Percentiles rank a stretch among this genome's conserved stretches.
Evolutionary conservation across 2,888 invertebrate genomes (phyloP).

Genomic region (Tigriopus californicus): DNA sequence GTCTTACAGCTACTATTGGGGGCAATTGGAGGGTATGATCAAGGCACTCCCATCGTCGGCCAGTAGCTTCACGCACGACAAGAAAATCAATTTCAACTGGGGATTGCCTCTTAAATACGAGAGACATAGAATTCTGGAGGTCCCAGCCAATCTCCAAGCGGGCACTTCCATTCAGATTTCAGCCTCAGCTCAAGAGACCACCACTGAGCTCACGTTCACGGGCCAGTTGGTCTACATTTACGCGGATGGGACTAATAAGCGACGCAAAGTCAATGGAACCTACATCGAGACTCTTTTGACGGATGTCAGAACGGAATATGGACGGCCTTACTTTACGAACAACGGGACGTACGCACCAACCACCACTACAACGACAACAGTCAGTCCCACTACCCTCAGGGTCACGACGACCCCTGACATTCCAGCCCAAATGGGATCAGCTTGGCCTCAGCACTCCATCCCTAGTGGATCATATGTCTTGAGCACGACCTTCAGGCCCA

Average conservation of each 20-base stretch:
- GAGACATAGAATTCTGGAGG: slow-evolving; percentile 20
- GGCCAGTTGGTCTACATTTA: slow-evolving; percentile 50
- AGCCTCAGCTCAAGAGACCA: slow-evolving; percentile 48
- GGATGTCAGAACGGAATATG: slow-evolving; percentile 44
- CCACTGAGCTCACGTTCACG: slow-evolving; percentile 51
- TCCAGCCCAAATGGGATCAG: neutral
- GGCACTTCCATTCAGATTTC: slow-evolving; percentile 67
- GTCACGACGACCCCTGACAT: slow-evolving; percentile 17
- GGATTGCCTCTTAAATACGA: slow-evolving; percentile 30
- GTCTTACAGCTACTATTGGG: slow-evolving; percentile 54
- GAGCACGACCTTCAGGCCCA: neutral
- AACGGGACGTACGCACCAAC: slow-evolving; percentile 61
- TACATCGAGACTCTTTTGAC: slow-evolving; percentile 24
- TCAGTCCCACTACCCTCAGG: slow-evolving; percentile 29
- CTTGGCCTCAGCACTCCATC: neutral
- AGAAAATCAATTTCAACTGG: slow-evolving; percentile 43
- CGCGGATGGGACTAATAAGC: slow-evolving; percentile 38
- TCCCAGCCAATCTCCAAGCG: slow-evolving; percentile 46
- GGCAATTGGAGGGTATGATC: slow-evolving; percentile 50
- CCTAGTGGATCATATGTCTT: neutral
- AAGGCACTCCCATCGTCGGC: slow-evolving; percentile 39
- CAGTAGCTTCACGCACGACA: slow-evolving; percentile 38
- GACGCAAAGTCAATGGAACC: slow-evolving; percentile 41
- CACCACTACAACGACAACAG: slow-evolving; percentile 41
- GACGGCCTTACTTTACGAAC: slow-evolving; percentile 52